Base-by-base conservation (phyloP, 2,888 invertebrate genomes). In the Ommatoiulus sabulosus region DNA sequence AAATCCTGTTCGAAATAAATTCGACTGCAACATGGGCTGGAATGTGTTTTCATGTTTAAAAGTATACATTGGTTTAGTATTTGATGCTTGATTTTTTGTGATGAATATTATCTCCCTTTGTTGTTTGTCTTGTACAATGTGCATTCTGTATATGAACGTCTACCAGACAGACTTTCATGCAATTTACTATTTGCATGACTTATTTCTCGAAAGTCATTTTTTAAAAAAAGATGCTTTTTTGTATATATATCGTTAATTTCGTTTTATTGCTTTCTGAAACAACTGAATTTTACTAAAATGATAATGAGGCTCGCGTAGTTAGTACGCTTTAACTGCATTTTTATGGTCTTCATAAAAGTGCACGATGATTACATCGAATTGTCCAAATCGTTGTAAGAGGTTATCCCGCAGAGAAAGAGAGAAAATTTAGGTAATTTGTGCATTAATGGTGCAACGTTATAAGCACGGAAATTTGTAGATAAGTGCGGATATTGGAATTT, bases 161-260 rank as follows among this genome's bases (percentile, higher is more conserved):
- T 35, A 35, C 35, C 35, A 35, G 35, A 35, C 35, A 35, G 35
- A 35, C 35, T 35, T 35, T 35, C 1, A 35, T 35, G 35, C 35
- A 35, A 35, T 35, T 35, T 35, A 35, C 35, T 35, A 35, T 48
- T 48, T 48, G 12, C 12, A 15, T 72, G 72, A 72, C 10, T 72
- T 72, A 72, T 72, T 72, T 72, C 72, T 24, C 8, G 72, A 72
- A 72, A 24, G 72, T 72, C 72, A 72, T 72, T 72, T 4, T n/a
- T 3, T 4, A n/a, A 52, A 63, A 63, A n/a, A n/a, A n/a, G 3
- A 20, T 6, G n/a, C 6, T 20, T 72, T 72, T 72, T 12, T 24
- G 0, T 72, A 10, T 7, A 24, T 1, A 52, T 10, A 24, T 24
- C 24, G 72, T 72, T 72, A 72, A 10, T 72, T 7, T 8, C 3